Percentiles rank a stretch among this genome's conserved stretches.
These are phyloP conservation scores for Eulemur macaco DNA, from an alignment of 2,113 vertebrate genomes.

Conservation along the genomic window DNA sequence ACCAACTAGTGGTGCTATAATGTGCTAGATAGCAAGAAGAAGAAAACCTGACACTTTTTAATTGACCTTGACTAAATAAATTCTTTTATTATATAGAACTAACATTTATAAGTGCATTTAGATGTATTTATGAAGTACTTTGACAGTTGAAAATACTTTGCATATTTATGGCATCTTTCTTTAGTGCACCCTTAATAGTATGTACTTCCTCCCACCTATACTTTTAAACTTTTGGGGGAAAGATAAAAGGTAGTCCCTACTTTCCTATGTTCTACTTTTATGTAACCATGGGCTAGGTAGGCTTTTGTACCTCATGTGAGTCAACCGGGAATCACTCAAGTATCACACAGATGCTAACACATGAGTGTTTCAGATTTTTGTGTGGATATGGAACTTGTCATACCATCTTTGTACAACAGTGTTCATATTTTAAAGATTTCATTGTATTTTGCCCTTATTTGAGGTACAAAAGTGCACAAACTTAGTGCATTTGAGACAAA, in stretches of 20 bases:
- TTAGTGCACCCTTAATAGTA: not conserved
- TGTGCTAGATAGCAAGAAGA: not conserved
- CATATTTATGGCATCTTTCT: constrained; percentile 2
- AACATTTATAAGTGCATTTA: not conserved
- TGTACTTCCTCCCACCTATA: not conserved
- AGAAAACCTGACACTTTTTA: not conserved
- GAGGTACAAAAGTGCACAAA: not conserved
- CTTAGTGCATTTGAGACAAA: not conserved
- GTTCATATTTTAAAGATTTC: constrained; percentile 19
- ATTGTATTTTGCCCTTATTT: constrained; percentile 1
- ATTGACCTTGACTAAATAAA: constrained; percentile 1
- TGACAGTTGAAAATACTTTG: constrained; percentile 24
- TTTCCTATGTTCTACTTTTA: not conserved
- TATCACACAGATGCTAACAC: not conserved
- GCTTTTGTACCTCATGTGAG: not conserved
- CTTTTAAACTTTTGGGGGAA: not conserved
- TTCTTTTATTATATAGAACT: not conserved
- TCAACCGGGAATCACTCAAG: not conserved
- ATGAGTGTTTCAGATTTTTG: not conserved
- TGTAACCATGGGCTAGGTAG: not conserved
- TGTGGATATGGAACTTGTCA: not conserved
- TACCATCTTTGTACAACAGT: not conserved
- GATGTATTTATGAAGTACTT: not conserved
- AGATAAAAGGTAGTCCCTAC: not conserved
- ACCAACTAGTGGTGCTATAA: not conserved